Conservation (phyloP, 2,888 invertebrate genomes). For the Crematogaster levior region DNA sequence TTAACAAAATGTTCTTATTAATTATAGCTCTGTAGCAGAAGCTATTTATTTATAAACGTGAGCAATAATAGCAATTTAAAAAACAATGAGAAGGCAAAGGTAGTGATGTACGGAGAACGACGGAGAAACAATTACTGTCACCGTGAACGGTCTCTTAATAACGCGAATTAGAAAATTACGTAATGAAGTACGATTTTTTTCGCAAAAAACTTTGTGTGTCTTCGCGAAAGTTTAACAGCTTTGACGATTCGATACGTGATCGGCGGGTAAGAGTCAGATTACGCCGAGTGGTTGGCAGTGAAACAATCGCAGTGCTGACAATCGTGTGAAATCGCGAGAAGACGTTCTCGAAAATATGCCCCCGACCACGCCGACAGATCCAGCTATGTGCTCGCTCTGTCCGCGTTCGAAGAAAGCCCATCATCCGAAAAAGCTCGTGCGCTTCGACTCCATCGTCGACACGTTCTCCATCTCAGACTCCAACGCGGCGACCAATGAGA, state of each 20-base stretch:
- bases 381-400: constrained; percentile 88
- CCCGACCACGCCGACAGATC: constrained; percentile 84
- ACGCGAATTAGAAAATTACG: neutral
- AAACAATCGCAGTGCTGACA: constrained; percentile 42
- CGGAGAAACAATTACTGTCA: constrained; percentile 53
- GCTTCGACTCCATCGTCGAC: constrained; percentile 89
- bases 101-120: constrained; percentile 15
- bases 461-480: constrained; percentile 88
- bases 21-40: neutral
- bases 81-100: neutral
- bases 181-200: neutral
- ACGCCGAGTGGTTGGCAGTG: neutral
- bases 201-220: neutral
- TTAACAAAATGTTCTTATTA: neutral
- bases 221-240: neutral
- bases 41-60: neutral
- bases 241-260: constrained; percentile 2
- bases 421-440: constrained; percentile 87
- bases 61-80: neutral
- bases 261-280: neutral
- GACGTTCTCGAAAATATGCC: constrained; percentile 84
- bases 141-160: constrained; percentile 25
- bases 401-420: constrained; percentile 87
- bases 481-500: constrained; percentile 82
- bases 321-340: constrained; percentile 55